Evolutionary conservation across 2,888 invertebrate species (phyloP), one percentile per base, ranked within the genome.

Genomic region (Latrodectus elegans): DNA sequence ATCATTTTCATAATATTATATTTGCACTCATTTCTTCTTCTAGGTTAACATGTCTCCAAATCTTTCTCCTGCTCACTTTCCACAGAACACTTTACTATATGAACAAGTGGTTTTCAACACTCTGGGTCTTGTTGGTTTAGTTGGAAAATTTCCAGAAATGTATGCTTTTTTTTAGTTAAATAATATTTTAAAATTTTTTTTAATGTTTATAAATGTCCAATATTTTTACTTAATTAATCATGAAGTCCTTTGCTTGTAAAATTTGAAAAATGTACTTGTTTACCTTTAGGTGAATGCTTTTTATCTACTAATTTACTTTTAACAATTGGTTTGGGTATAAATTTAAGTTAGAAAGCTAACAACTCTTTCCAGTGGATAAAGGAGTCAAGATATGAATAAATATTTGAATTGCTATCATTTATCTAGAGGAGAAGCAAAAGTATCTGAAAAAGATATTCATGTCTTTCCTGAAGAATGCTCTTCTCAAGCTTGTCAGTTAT

Each of bases 21-120:
- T 38, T 38, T 6, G 38, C 4, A 38, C 38, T 38, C 6, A 51
- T 15, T n/a, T 72, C 15, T 82, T 60, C 15, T 91, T 92, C 64
- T 91, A 94, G 94, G 98, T 97, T 0, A 99, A 99, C 91, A 99
- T 99, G 99, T 98, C 98, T 15, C 99, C 99, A 0, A 99, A 99
- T 93, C 94, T 99, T 85, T 97, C 97, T 0, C 97, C 98, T 0
- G 95, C 95, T 0, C 98, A 99, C 92, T 99, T 95, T 92, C 95
- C 95, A n/a, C 96, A 95, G 0, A 99, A 99, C 92, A 91, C 91
- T 67, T 92, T 97, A 52, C 92, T 99, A 0, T 99, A 99, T 91
- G 97, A 98, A 91, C 98, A 99, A 93, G 96, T 99, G 0, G 91
- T 99, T 14, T 97, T 95, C 92, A 97, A 96, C 92, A 91, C 96